phyloP scores from a whole-genome alignment of 1,140 invertebrate genomes.

The Aphaenogaster floridana region DNA sequence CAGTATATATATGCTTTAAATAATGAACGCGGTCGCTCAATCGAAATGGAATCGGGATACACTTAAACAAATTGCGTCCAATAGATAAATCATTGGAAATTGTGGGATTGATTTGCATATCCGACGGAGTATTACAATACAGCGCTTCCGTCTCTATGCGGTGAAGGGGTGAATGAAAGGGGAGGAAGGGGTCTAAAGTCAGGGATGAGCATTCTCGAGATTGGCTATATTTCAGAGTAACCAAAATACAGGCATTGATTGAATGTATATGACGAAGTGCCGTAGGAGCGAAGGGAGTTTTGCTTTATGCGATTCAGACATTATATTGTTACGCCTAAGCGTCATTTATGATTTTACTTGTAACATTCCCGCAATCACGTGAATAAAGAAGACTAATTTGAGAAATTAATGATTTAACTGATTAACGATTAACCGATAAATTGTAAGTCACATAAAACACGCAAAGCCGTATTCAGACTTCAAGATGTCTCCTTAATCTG shows the following conservation, averaged over 20 bases:
- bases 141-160: conserved; percentile 44
- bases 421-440: not conserved
- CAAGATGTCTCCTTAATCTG: not conserved
- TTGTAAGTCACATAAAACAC: not conserved
- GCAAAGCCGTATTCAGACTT: not conserved
- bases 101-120: conserved; percentile 86
- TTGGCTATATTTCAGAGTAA: conserved; percentile 81
- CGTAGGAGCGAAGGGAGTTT: conserved; percentile 18
- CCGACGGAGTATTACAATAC: conserved; percentile 71
- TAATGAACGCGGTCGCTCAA: conserved; percentile 69
- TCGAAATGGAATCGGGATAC: conserved; percentile 85
- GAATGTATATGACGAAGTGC: conserved; percentile 49
- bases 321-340: not conserved
- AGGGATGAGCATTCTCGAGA: conserved; percentile 83
- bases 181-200: conserved; percentile 79
- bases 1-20: conserved; percentile 12
- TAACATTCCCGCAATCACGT: not conserved
- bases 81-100: conserved; percentile 85
- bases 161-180: conserved; percentile 43
- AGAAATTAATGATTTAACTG: not conserved
- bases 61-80: conserved; percentile 86
- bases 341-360: not conserved
- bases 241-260: conserved; percentile 70
- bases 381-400: not conserved
- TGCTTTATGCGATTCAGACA: not conserved